Base-by-base conservation (phyloP, 1,140 invertebrate genomes). In the Harlomillsia oculata region DNA sequence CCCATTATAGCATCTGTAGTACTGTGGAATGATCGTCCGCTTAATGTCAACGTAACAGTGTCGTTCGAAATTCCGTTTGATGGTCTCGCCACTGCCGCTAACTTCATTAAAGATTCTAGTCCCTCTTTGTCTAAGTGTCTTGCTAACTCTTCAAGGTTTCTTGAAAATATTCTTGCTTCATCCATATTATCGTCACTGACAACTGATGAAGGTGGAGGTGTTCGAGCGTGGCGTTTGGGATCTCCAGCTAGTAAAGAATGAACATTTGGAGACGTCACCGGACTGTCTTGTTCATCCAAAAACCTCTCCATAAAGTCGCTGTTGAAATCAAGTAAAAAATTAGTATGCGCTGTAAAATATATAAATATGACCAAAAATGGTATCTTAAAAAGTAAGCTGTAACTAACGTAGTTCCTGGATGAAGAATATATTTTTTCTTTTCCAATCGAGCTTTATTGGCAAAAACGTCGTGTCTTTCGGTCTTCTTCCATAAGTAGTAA, bases 401-500 rank as follows among this genome's bases (percentile, higher is more conserved):
- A n/a, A 71, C 75, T 71, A 67, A 77, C 75, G 77, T 79, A 26
- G 75, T 80, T 50, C 87, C 87, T 2, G 87, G 87, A 76, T 90
- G 85, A 45, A 91, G 70, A 9, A 82, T 80, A 71, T 89, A 90
- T 72, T 89, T 89, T 69, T 88, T 88, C 72, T 90, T 90, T 68
- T 89, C 87, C 53, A 89, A 72, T 56, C 86, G 72, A 14, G 81
- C 82, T 75, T 87, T 87, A 67, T 85, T 87, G 3, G 85, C 85
- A 76, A 89, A 91, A 3, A 85, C 83, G 74, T 97, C 95, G 72
- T 97, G 91, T 36, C 95, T 76, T 71, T 97, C 93, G 43, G 94
- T 97, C 75, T 97, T 98, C 72, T 98, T 98, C 94, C 94, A 98
- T 28, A 97, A 78, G 69, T 98, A 98, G 75, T 98, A 98, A 76